Conservation (phyloP, 2,888 invertebrate genomes). For the Parasteatoda lunata region DNA sequence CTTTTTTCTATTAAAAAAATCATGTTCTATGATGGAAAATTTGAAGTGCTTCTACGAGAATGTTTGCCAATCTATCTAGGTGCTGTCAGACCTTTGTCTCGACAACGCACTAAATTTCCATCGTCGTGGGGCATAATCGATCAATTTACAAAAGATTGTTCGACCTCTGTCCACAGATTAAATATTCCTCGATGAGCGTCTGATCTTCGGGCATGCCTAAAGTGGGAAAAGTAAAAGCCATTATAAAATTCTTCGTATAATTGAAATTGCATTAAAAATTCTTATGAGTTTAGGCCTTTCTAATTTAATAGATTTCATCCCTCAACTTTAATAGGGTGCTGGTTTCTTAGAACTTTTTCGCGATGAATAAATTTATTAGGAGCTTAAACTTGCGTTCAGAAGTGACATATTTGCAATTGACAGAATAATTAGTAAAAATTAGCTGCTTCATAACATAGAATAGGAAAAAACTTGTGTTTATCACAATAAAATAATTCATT, state of each 20-base stretch:
- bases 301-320: neutral
- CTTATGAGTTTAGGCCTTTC: constrained; percentile 8
- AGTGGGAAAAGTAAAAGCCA: constrained; percentile 10
- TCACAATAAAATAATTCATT: too few relatives aligned
- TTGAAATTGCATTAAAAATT: constrained; percentile 28
- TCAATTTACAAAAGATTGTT: constrained; percentile 56
- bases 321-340: neutral
- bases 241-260: constrained; percentile 26
- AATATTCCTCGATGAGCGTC: constrained; percentile 32
- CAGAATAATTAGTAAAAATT: too few relatives aligned
- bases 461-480: too few relatives aligned
- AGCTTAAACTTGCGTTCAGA: too few relatives aligned
- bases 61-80: constrained; percentile 51
- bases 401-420: too few relatives aligned
- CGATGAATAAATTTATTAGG: too few relatives aligned
- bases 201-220: neutral
- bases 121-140: constrained; percentile 49
- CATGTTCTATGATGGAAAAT: constrained; percentile 23
- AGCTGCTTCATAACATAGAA: too few relatives aligned
- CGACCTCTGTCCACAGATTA: constrained; percentile 58
- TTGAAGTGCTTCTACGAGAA: constrained; percentile 48
- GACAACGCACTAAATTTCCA: constrained; percentile 46
- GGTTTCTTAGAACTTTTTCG: too few relatives aligned
- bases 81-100: constrained; percentile 52
- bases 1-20: constrained; percentile 2